Percentiles rank a stretch among this genome's conserved stretches.
These are phyloP conservation scores for Sinopyrophorus schimmeli DNA, from an alignment of 2,888 invertebrate genomes.

Conservation along the genomic window DNA sequence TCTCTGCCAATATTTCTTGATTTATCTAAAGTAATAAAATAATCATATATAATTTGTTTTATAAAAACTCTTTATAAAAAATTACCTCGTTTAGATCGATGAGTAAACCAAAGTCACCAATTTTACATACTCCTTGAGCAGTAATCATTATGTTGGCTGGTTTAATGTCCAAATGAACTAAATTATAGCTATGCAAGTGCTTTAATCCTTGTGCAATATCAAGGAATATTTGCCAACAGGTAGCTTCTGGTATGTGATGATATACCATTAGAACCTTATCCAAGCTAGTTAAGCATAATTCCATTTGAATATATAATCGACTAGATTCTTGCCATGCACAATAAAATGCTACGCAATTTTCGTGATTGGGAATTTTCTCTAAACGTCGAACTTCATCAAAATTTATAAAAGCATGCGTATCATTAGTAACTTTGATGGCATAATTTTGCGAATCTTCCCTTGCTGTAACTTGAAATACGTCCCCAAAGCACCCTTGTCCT, in stretches of 20 bases:
- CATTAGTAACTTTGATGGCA: slow-evolving; percentile 71
- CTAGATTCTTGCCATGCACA: slow-evolving; percentile 76
- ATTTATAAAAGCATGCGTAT: slow-evolving; percentile 61
- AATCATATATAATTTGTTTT: too few species aligned
- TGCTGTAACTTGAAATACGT: slow-evolving; percentile 69
- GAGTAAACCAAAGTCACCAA: slow-evolving; percentile 76
- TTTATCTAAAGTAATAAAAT: slow-evolving; percentile 34
- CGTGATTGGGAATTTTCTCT: slow-evolving; percentile 68
- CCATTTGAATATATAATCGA: slow-evolving; percentile 70
- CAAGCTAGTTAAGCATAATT: slow-evolving; percentile 68
- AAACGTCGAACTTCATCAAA: slow-evolving; percentile 69
- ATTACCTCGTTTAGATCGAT: slow-evolving; percentile 62
- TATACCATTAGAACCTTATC: slow-evolving; percentile 60
- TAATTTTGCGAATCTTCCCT: slow-evolving; percentile 68
- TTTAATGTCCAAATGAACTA: slow-evolving; percentile 78
- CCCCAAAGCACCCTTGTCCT: slow-evolving; percentile 77
- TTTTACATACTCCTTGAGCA: slow-evolving; percentile 66
- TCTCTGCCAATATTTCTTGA: neutral
- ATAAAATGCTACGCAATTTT: slow-evolving; percentile 68
- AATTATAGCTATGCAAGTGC: slow-evolving; percentile 67
- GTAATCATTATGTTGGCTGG: slow-evolving; percentile 76
- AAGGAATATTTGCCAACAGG: slow-evolving; percentile 68
- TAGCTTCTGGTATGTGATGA: slow-evolving; percentile 62
- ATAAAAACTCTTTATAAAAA: slow-evolving; percentile 6
- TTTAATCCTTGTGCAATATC: slow-evolving; percentile 67